These are phyloP conservation scores for Heterohyrax brucei DNA, from an alignment of 2,797 vertebrate species.

Conservation along the genomic window DNA sequence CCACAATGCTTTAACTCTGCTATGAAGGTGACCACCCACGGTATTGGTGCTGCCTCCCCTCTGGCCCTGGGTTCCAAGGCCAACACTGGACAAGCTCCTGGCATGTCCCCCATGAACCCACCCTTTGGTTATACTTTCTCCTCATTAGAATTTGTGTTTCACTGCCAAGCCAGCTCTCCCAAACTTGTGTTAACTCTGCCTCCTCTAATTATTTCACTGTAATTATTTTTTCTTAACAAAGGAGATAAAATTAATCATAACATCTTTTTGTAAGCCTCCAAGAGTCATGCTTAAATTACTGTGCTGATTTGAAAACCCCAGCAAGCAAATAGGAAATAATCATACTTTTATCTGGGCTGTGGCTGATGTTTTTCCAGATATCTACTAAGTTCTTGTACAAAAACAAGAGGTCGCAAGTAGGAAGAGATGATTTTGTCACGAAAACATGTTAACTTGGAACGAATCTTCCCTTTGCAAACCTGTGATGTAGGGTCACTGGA, in stretches of 20 bases:
- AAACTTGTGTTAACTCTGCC: slow-evolving; percentile 78
- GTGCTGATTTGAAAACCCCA: slow-evolving; percentile 86
- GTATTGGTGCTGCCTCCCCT: neutral
- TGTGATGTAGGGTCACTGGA: neutral
- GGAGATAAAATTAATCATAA: slow-evolving; percentile 85
- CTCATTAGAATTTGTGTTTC: slow-evolving; percentile 75
- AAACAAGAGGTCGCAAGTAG: slow-evolving; percentile 76
- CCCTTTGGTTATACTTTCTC: slow-evolving; percentile 38
- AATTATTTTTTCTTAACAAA: slow-evolving; percentile 87
- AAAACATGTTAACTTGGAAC: slow-evolving; percentile 21
- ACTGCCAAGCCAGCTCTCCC: slow-evolving; percentile 75
- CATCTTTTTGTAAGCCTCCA: slow-evolving; percentile 81
- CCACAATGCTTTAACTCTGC: neutral
- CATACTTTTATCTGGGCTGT: slow-evolving; percentile 84
- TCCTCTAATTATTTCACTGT: slow-evolving; percentile 84
- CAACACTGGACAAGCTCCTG: slow-evolving; percentile 10
- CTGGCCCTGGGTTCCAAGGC: neutral
- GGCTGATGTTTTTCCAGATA: slow-evolving; percentile 85
- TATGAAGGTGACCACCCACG: neutral
- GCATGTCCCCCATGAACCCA: neutral
- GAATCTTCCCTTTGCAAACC: neutral
- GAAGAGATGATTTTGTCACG: slow-evolving; percentile 66
- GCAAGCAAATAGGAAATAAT: slow-evolving; percentile 87
- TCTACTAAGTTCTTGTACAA: slow-evolving; percentile 74
- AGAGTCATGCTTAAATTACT: slow-evolving; percentile 86